Base-by-base conservation (phyloP, 1,140 invertebrate genomes). In the Bombus difficillimus region DNA sequence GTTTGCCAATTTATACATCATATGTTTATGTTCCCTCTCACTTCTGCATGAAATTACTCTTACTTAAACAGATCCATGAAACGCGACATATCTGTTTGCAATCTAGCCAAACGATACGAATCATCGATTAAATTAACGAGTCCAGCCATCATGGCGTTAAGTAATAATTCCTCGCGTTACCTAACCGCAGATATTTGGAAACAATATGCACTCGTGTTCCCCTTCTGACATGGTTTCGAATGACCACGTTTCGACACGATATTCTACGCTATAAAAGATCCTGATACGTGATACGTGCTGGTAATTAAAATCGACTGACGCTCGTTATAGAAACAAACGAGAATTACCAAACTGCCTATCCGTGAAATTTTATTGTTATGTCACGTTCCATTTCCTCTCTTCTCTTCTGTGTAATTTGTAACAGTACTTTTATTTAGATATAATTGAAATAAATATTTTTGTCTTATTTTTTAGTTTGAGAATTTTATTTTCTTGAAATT, bases 81-180 rank as follows among this genome's bases (percentile, higher is more conserved):
- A 34, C 32, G 73, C 22, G 34, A 18, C 41, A 34, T 13, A 34
- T 53, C 28, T 15, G 73, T 53, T 6, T 53, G 18, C 73, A 28
- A 25, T 53, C 25, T 34, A 22, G 10, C n/a, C 5, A 53, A 75
- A 34, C 43, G 43, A 25, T 53, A 13, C 72, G 22, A 18, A 22
- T 34, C 18, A 32, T 13, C 43, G 18, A 75, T 75, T 22, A 75
- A 75, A 75, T 53, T 75, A 53, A 75, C 73, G 32, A n/a, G 37
- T 34, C 0, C 39, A n/a, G 18, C 3, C 8, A 15, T 9, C 28
- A 32, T 4, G 15, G 9, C 32, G 28, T 78, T 66, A 64, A 64
- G 39, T 43, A 78, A 78, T 43, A 41, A 64, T 43, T 43, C 37
- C 32, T 10, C 59, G 18, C 15, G 76, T 78, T 78, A 32, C 76